These are phyloP conservation scores for Macropis europaea DNA, from an alignment of 2,888 invertebrate species.

Conservation along the genomic window DNA sequence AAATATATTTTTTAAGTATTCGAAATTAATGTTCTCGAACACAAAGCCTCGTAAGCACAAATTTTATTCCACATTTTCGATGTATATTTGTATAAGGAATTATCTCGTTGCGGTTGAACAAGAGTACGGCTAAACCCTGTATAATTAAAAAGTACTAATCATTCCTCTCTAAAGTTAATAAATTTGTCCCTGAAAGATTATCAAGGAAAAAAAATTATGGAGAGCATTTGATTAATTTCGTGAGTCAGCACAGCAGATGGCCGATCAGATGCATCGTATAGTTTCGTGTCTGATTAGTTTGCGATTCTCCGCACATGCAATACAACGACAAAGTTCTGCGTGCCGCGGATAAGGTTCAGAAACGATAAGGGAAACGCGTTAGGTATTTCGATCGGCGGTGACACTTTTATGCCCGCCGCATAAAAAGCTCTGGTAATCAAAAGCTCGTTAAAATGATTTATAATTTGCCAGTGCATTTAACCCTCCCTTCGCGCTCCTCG, in stretches of 20 bases:
- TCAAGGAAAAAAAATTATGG: too few relatives aligned
- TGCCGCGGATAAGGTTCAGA: constrained; percentile 44
- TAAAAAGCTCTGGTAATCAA: constrained; percentile 73
- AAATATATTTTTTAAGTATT: too few relatives aligned
- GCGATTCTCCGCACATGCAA: constrained; percentile 15
- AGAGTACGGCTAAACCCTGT: too few relatives aligned
- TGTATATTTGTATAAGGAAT: too few relatives aligned
- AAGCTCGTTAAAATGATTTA: constrained; percentile 78
- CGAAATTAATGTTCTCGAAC: too few relatives aligned
- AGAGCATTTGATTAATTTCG: neutral
- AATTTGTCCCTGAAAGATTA: too few relatives aligned
- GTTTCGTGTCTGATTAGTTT: constrained; percentile 19
- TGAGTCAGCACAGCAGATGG: neutral
- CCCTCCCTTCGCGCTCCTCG: constrained; percentile 30
- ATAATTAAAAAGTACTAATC: too few relatives aligned
- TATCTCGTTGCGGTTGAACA: too few relatives aligned
- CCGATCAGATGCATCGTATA: neutral
- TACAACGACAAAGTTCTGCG: constrained; percentile 13
- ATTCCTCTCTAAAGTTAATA: too few relatives aligned
- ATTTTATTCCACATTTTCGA: too few relatives aligned
- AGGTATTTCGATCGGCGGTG: constrained; percentile 68
- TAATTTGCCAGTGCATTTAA: constrained; percentile 72
- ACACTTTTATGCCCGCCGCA: constrained; percentile 69
- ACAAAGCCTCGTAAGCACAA: too few relatives aligned
- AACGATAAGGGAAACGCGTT: constrained; percentile 48